A percentile compares a stretch with the other conserved stretches of the same genome.
Conservation (phyloP, 2,113 vertebrate genomes). For the Lamprologus speciosus region DNA sequence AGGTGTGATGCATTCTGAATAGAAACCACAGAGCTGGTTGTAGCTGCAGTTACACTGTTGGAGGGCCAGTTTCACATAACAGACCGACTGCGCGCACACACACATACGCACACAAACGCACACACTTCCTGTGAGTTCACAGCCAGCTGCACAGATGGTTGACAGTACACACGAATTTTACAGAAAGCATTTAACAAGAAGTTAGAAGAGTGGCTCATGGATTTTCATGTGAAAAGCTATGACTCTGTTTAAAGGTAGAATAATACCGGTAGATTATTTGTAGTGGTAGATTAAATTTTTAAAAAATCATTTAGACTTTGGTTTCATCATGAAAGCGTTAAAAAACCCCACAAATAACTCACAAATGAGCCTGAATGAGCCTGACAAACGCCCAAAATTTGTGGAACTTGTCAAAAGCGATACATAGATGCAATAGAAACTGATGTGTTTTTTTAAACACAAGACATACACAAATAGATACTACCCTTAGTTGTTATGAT, state of each 20-base stretch:
- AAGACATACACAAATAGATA: neutral
- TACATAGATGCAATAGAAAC: neutral
- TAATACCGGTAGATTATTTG: neutral
- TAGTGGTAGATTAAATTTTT: neutral
- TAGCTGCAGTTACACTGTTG: slow-evolving; percentile 38
- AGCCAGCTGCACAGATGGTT: slow-evolving; percentile 37
- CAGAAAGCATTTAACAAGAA: neutral
- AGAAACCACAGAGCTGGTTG: slow-evolving; percentile 64
- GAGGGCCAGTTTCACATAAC: slow-evolving; percentile 52
- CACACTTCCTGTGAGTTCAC: slow-evolving; percentile 63
- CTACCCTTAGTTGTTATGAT: neutral
- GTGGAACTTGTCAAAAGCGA: neutral
- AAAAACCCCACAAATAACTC: neutral
- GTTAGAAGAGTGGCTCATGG: neutral
- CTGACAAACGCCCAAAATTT: neutral
- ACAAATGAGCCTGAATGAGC: neutral
- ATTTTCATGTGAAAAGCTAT: neutral
- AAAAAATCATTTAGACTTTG: neutral
- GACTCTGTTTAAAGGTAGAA: neutral
- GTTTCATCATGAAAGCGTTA: neutral
- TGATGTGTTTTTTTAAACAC: fast-evolving
- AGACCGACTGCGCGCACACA: neutral
- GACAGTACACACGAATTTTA: neutral
- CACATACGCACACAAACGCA: neutral
- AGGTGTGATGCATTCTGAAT: slow-evolving; percentile 50